These are phyloP conservation scores for Scatophagus argus DNA, from an alignment of 2,113 vertebrate genomes.

Conservation along the genomic window DNA sequence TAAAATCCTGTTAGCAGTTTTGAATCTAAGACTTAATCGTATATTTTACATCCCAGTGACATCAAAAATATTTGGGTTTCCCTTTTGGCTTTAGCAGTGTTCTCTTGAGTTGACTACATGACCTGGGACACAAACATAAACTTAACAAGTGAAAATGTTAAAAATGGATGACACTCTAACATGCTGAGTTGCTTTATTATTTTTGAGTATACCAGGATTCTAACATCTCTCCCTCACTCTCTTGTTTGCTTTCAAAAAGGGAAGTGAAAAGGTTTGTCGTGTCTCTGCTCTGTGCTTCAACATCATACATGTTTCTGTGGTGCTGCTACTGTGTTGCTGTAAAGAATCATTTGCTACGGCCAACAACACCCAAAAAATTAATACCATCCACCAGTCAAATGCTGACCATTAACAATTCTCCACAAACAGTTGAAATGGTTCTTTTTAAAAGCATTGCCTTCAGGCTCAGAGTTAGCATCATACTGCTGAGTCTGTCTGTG, in stretches of 20 bases:
- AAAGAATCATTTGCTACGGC: neutral
- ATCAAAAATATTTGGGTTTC: neutral
- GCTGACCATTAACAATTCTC: neutral
- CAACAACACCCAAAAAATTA: neutral
- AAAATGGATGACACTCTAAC: conserved; percentile 21
- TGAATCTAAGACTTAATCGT: neutral
- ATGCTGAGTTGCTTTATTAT: conserved; percentile 42
- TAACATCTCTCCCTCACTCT: conserved; percentile 74
- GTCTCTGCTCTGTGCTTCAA: conserved; percentile 56
- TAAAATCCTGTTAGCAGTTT: neutral
- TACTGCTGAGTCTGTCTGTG: conserved; percentile 30
- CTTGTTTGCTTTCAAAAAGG: conserved; percentile 83
- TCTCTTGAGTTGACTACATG: too few relatives aligned
- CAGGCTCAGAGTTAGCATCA: conserved; percentile 32
- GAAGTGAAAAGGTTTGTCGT: conserved; percentile 87
- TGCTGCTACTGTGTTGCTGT: conserved; percentile 37
- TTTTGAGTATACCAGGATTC: conserved; percentile 41
- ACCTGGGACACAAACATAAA: conserved; percentile 3
- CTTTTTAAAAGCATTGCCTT: neutral
- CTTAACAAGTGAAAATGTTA: conserved; percentile 12
- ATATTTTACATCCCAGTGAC: neutral
- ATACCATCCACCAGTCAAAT: neutral
- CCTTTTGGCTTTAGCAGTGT: too few relatives aligned
- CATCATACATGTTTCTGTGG: conserved; percentile 52
- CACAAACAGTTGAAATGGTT: neutral